A percentile compares a stretch with the other conserved stretches of the same genome.
Evolutionary conservation across 1,140 invertebrate species (phyloP).

Genomic region (Melitaea cinxia): DNA sequence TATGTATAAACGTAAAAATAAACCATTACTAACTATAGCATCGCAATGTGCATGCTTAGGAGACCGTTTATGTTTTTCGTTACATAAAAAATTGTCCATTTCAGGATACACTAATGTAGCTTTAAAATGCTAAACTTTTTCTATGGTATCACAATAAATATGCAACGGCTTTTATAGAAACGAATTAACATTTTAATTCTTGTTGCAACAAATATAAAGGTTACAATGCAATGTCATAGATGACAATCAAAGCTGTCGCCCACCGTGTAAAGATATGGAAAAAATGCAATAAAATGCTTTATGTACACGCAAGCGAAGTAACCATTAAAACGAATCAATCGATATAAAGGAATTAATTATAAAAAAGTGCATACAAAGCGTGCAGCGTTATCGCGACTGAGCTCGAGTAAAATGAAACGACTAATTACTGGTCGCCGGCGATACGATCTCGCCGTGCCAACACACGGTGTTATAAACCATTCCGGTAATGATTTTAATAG

Average conservation of each 20-base stretch:
- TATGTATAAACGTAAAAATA: background rate
- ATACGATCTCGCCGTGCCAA: slow-evolving; percentile 54
- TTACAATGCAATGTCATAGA: slow-evolving; percentile 3
- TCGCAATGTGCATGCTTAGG: no score
- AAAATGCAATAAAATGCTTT: slow-evolving; percentile 34
- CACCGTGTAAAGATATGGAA: slow-evolving; percentile 7
- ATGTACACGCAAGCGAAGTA: slow-evolving; percentile 28
- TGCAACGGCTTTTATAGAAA: background rate
- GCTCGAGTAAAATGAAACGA: slow-evolving; percentile 68
- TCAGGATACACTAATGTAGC: background rate
- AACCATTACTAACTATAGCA: background rate
- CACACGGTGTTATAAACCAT: slow-evolving; percentile 16
- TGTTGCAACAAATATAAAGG: slow-evolving; percentile 3
- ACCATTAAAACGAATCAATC: slow-evolving; percentile 54
- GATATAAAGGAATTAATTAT: slow-evolving; percentile 68
- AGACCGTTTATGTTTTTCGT: no score
- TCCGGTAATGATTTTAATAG: slow-evolving; percentile 34
- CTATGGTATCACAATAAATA: background rate
- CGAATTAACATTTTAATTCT: background rate
- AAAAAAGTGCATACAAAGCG: slow-evolving; percentile 66
- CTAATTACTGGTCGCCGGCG: slow-evolving; percentile 59
- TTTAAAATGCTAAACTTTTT: background rate
- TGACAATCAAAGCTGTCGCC: slow-evolving; percentile 7
- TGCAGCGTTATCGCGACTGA: slow-evolving; percentile 58
- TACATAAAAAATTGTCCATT: background rate